Percentiles rank a stretch among this genome's conserved stretches.
Evolutionary conservation across 2,888 invertebrate species (phyloP).

Genomic region (Trimorus sp.): DNA sequence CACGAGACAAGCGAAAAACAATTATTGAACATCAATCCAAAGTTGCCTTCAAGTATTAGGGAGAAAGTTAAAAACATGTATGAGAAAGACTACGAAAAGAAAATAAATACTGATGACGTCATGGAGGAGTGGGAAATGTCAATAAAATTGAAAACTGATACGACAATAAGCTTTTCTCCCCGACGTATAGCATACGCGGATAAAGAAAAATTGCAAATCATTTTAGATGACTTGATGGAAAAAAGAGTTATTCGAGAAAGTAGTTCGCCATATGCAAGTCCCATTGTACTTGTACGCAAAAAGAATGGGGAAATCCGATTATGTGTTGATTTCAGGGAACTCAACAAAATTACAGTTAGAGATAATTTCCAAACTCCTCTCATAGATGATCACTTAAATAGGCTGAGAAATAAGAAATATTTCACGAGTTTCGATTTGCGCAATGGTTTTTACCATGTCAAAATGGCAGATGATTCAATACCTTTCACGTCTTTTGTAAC

Average conservation of each 20-base stretch:
- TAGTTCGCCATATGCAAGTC: conserved; percentile 4
- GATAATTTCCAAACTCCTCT: not conserved
- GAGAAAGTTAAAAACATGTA: not conserved
- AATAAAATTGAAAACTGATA: not conserved
- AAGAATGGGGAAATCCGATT: conserved; percentile 11
- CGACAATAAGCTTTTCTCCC: not conserved
- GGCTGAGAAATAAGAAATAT: too few species aligned
- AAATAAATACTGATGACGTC: not conserved
- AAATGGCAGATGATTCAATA: too few species aligned
- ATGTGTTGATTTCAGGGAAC: not conserved
- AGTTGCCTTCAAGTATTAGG: not conserved
- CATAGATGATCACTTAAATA: not conserved
- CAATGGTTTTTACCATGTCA: too few species aligned
- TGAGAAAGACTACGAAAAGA: not conserved
- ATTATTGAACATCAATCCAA: not conserved
- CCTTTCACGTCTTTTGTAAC: too few species aligned
- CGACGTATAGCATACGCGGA: not conserved
- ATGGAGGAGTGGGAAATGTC: conserved; percentile 5
- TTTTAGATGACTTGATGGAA: not conserved
- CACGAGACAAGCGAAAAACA: not conserved
- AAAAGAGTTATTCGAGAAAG: conserved; percentile 5
- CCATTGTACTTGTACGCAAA: not conserved
- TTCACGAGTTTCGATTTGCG: too few species aligned
- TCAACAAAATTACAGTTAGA: not conserved
- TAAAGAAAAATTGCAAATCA: not conserved